Evolutionary conservation across 2,888 invertebrate genomes (phyloP).

Genomic region (Adelognathus sp.): DNA sequence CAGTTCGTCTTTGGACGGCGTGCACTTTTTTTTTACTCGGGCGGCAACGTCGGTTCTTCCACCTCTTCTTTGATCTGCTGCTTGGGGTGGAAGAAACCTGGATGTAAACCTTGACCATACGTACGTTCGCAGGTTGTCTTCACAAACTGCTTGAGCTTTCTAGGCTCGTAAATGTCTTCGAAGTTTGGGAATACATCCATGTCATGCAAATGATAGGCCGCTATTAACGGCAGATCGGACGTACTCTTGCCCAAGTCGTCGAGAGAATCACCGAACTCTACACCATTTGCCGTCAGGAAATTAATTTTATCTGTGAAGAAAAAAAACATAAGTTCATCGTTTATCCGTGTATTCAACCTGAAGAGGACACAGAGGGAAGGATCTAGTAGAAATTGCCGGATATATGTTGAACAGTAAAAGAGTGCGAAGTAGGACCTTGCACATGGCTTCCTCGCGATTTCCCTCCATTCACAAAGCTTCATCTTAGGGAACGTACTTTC

Average conservation of each 20-base stretch:
- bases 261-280: conserved; percentile 97
- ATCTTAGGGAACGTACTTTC: too few relatives aligned
- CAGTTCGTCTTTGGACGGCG: conserved; percentile 95
- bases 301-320: conserved; percentile 93
- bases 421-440: too few relatives aligned
- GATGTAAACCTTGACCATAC: conserved; percentile 98
- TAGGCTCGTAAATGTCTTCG: conserved; percentile 90
- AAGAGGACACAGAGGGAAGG: too few relatives aligned
- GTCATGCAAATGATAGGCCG: conserved; percentile 99
- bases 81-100: conserved; percentile 91
- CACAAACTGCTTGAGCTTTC: conserved; percentile 93
- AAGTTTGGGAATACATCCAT: conserved; percentile 98
- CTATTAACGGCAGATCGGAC: conserved; percentile 96
- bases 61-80: conserved; percentile 76
- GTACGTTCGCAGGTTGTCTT: conserved; percentile 97
- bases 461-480: too few relatives aligned
- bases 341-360: neutral
- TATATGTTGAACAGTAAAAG: too few relatives aligned
- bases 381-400: too few relatives aligned
- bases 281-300: conserved; percentile 98
- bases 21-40: conserved; percentile 98
- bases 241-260: conserved; percentile 97
- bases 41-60: conserved; percentile 90
- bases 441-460: too few relatives aligned
- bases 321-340: conserved; percentile 11